Evolutionary conservation across 2,888 invertebrate genomes (phyloP), one percentile per base, ranked within the genome.

Genomic region (Galerucella pusilla): DNA sequence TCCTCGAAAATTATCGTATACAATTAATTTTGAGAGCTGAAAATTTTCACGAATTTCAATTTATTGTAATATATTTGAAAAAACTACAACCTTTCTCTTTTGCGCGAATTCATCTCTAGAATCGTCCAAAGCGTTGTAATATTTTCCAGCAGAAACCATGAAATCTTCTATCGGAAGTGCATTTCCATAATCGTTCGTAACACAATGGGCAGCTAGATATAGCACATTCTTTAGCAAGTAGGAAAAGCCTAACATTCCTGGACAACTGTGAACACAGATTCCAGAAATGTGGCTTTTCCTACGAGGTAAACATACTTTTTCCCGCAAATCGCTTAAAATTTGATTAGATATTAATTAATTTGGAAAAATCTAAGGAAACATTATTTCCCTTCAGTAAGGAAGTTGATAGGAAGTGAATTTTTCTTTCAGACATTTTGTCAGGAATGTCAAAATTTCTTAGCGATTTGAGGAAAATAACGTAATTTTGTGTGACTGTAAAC

Each of bases 131-230:
- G 73, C 60, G n/a, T 74, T 78, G 49, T 77, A 76, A 20, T 75
- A 68, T 73, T 79, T 79, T 52, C 77, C 79, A n/a, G 71, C 79
- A 6, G 67, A 77, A 46, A 79, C 70, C 54, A 73, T 63, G 42
- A 72, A 77, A 2, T 74, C 49, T 12, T 78, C 75, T 12, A 61
- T 45, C 35, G 69, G 52, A 0, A 69, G 63, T 16, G 66, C n/a
- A 12, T 75, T 65, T 10, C 76, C 77, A 25, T 76, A 69, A n/a
- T 71, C 70, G 57, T 79, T 73, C 20, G 77, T 68, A 12, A 77
- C 74, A 66, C 79, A 79, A 63, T 79, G 79, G 4, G 78, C 79
- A 71, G 79, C 79, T 79, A 54, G 67, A 75, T 46, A 11, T 46
- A 46, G 10, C 1, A 52, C 12, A 12, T 52, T 52, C n/a, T 14